Base-by-base conservation (phyloP, 2,888 invertebrate genomes). In the Apocheima hispidaria region DNA sequence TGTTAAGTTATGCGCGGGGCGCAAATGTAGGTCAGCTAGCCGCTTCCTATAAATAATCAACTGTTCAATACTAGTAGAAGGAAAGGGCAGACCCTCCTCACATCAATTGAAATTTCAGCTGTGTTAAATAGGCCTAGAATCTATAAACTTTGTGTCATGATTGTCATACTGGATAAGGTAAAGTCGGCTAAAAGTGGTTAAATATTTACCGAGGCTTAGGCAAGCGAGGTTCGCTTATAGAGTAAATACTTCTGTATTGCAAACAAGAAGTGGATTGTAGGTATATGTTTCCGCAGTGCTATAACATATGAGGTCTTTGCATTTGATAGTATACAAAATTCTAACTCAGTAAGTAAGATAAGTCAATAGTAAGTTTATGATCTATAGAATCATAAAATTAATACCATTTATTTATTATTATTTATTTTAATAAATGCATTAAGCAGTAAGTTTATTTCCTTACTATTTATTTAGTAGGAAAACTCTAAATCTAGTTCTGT, bases 21-120 rank as follows among this genome's bases (percentile, higher is more conserved):
- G 18, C 10, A 56, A 71, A 87, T 73, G 55, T 88, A 82, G 88
- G 86, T 88, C 88, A 87, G 66, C 41, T 70, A 74, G 83, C 87
- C 86, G 87, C 82, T 78, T 75, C 64, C 53, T 73, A 64, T 71
- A 74, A 73, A 74, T 77, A 74, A 66, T 76, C 64, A 61, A 73
- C 58, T 75, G 69, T 68, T 69, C 53, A 59, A 57, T 48, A 57
- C 16, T 21, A 50, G 9, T 18, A 18, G 23, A 59, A 62, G 41
- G 66, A 52, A 61, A 65, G 51, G 44, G 49, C 43, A 58, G 59
- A 62, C 35, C 41, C 35, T 40, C 21, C 21, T 18, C 12, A 30
- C 26, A 36, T 57, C 36, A 30, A 30, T 21, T 23, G 48, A 16
- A 59, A 36, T 60, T 36, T 26, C 52, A 49, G 40, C 16, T 18